Evolutionary conservation across 2,797 vertebrate species (phyloP).

Genomic region (Xenopus petersii): DNA sequence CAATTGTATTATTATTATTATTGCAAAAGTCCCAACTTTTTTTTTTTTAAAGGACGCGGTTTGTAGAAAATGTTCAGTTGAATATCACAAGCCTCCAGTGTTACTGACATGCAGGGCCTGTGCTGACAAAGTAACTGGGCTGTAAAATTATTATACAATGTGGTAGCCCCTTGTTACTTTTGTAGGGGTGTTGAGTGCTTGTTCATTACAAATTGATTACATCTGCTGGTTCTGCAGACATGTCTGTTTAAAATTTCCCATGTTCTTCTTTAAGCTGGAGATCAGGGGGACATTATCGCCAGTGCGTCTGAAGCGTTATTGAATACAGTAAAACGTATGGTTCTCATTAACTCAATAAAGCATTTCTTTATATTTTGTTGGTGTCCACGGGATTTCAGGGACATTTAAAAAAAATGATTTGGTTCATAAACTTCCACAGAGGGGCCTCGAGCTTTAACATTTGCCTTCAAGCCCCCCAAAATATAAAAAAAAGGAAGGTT

Average conservation of each 20-base stretch:
- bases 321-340: constrained; percentile 1
- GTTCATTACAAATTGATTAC: constrained; percentile 38
- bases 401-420: not conserved
- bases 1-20: too few species aligned
- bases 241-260: constrained; percentile 33
- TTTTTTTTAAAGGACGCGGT: too few species aligned
- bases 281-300: constrained; percentile 20
- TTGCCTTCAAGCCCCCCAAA: not conserved
- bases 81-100: constrained; percentile 4
- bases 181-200: constrained; percentile 12
- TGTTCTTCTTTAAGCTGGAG: constrained; percentile 19
- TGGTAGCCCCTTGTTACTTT: constrained; percentile 2
- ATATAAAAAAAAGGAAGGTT: too few species aligned
- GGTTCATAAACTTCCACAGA: not conserved
- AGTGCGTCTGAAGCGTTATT: constrained; percentile 17
- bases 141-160: constrained; percentile 8
- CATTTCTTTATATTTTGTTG: not conserved
- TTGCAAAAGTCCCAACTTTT: too few species aligned
- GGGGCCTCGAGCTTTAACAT: not conserved
- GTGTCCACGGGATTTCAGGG: not conserved
- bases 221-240: constrained; percentile 28
- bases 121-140: not conserved
- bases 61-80: not conserved
- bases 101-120: constrained; percentile 15
- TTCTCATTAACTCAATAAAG: constrained; percentile 21